phyloP scores from a whole-genome alignment of 1,140 invertebrate species.

The Zaprionus kolodkinae region DNA sequence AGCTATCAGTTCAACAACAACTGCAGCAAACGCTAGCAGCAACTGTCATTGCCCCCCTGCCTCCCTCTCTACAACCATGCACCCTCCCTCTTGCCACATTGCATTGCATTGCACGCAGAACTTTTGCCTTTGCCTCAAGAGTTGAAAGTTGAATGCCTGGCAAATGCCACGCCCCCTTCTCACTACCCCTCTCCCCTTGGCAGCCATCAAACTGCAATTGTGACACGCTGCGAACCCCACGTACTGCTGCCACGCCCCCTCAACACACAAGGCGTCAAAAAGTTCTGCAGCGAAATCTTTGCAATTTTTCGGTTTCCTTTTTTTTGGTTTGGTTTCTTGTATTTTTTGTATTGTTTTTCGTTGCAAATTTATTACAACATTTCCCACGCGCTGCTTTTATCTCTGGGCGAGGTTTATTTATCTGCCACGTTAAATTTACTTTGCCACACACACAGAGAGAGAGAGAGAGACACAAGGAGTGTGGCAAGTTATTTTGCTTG shows the following conservation, averaged over 20 bases:
- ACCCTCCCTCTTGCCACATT: too few species aligned
- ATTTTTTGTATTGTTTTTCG: conserved; percentile 74
- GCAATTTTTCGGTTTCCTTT: conserved; percentile 11
- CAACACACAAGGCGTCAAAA: conserved; percentile 23
- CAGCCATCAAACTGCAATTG: conserved; percentile 51
- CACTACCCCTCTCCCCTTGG: conserved; percentile 38
- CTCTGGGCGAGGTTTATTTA: conserved; percentile 73
- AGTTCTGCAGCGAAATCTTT: conserved; percentile 56
- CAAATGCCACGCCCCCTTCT: conserved; percentile 70
- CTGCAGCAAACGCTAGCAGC: conserved; percentile 13
- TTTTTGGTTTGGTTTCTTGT: conserved; percentile 4
- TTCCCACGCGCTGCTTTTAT: conserved; percentile 58
- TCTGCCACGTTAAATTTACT: conserved; percentile 79
- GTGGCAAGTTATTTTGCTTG: conserved; percentile 10
- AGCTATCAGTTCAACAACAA: conserved; percentile 25
- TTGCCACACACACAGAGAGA: conserved; percentile 41
- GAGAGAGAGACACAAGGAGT: conserved; percentile 7
- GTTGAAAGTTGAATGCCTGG: conserved; percentile 80
- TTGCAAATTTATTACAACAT: conserved; percentile 79
- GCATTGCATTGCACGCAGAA: not conserved
- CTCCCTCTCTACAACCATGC: too few species aligned
- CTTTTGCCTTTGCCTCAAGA: conserved; percentile 54
- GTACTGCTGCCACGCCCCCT: conserved; percentile 6
- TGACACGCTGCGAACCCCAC: conserved; percentile 10
- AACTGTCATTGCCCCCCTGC: conserved; percentile 36